Evolutionary conservation across 2,797 vertebrate genomes (phyloP), one percentile per base, ranked within the genome.

Genomic region (Chrysocyon brachyurus): DNA sequence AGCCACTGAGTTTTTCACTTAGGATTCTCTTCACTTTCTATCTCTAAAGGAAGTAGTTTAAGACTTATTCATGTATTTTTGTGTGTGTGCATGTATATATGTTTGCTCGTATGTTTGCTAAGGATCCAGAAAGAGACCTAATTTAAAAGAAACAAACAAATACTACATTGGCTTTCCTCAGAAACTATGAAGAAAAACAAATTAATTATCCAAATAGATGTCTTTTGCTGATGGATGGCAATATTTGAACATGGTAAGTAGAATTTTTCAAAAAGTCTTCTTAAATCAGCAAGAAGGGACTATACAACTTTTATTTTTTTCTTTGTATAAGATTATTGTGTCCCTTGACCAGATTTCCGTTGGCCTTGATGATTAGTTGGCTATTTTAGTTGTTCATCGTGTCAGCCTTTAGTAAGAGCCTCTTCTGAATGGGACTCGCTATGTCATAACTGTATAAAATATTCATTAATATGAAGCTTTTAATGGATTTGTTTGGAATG

Each of bases 401-500:
- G 94, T 98, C 88, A 94, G 96, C 88, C 96, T 91, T 97, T 92
- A 86, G 93, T 72, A 93, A 64, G 52, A 97, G 64, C 90, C 77
- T 72, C 91, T 93, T 54, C 81, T 97, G 98, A 98, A 96, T 97
- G 96, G 88, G 77, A 90, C 90, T 94, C 77, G 21, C 96, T 96
- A 88, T 98, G 97, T 97, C 97, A 97, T 97, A 98, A 97, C 89
- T 90, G 17, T 57, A 98, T 98, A 93, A 98, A 98, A 98, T 98
- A 98, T 98, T 98, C 97, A 98, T 98, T 95, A 87, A 94, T 92
- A 97, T 97, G 89, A 94, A 91, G 97, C 97, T 96, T 95, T 96
- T 97, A 98, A 98, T 98, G 97, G 97, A 98, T 97, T 94, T 97
- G 86, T 96, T 98, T 97, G 96, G 97, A 97, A 90, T 91, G 94